Evolutionary conservation across 1,140 invertebrate genomes (phyloP).

Genomic region (Caerostris darwini): DNA sequence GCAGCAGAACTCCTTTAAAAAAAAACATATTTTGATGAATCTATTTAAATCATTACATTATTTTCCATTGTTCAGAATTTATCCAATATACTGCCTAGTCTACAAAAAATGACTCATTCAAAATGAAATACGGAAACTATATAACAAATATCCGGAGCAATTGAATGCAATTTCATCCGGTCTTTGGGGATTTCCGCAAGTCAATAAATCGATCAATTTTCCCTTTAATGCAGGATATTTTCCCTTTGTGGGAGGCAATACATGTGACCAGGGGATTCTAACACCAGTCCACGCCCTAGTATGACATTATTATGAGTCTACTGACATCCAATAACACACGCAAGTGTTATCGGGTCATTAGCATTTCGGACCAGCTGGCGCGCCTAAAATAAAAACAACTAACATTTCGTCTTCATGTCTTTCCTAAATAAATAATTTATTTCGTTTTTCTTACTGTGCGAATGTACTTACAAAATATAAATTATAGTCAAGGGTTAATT

Average conservation of each 20-base stretch:
- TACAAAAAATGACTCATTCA: not conserved
- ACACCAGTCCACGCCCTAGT: not conserved
- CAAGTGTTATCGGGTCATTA: slow-evolving; percentile 15
- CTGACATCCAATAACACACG: not conserved
- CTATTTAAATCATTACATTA: too few species aligned
- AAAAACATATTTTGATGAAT: too few species aligned
- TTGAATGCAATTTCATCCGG: not conserved
- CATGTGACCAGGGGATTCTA: not conserved
- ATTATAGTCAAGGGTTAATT: too few species aligned
- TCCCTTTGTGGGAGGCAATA: not conserved
- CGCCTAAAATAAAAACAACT: not conserved
- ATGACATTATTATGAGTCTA: not conserved
- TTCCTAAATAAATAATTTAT: not conserved
- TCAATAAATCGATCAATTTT: slow-evolving; percentile 25
- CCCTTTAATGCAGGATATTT: not conserved
- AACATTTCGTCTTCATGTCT: not conserved
- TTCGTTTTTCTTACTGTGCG: too few species aligned
- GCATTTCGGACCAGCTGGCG: not conserved
- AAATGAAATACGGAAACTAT: not conserved
- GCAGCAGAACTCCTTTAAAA: too few species aligned
- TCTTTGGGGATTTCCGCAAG: not conserved
- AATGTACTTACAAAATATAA: too few species aligned
- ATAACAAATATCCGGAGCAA: not conserved
- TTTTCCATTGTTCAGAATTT: too few species aligned
- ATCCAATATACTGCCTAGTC: too few species aligned